Evolutionary conservation across 2,113 vertebrate genomes (phyloP).

Genomic region (Haliaeetus leucogaster): DNA sequence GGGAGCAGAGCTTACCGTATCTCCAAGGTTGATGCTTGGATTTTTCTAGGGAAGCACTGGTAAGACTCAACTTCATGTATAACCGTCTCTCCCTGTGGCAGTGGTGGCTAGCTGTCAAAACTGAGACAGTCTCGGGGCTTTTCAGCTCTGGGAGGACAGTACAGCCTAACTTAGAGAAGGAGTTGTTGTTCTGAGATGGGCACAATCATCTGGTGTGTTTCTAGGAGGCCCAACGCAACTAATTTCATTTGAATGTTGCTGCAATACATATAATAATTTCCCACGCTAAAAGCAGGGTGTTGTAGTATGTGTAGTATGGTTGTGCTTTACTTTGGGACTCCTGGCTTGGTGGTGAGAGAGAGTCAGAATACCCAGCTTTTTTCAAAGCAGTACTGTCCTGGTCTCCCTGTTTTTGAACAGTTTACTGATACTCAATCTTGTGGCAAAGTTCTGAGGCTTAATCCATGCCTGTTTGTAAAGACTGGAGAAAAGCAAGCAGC

Average conservation of each 20-base stretch:
- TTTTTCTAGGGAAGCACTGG: background rate
- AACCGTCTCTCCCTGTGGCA: background rate
- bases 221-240: accelerated
- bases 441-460: background rate
- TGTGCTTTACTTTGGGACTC: background rate
- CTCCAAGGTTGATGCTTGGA: background rate
- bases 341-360: background rate
- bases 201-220: accelerated
- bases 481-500: background rate
- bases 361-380: background rate
- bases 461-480: too few species aligned
- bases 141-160: background rate
- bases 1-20: background rate
- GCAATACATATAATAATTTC: background rate
- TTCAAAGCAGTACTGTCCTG: background rate
- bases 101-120: background rate
- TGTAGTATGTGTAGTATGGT: background rate
- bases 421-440: background rate
- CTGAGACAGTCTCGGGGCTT: accelerated
- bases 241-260: background rate
- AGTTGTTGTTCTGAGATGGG: background rate
- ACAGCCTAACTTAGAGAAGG: background rate
- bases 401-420: background rate
- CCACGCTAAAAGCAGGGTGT: background rate
- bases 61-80: accelerated